Conservation (phyloP, 2,113 vertebrate genomes). For the Himantopus leucocephalus region DNA sequence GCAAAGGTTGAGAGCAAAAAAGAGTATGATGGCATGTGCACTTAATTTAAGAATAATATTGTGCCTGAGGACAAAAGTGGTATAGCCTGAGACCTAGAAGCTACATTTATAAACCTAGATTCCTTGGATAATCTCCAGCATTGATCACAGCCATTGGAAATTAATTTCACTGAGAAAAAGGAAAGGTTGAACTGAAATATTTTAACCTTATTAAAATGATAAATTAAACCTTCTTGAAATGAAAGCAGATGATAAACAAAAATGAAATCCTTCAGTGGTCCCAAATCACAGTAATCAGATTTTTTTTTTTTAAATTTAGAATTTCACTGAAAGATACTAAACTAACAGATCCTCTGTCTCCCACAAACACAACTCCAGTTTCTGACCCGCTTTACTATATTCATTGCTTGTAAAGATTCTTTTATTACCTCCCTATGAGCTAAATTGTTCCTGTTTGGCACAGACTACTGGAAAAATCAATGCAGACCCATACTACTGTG, state of each 20-base stretch:
- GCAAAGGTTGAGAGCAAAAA: not conserved
- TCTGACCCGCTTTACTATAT: not conserved
- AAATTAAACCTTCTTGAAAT: not conserved
- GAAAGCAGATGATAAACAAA: not conserved
- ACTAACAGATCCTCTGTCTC: not conserved
- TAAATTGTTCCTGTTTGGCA: slow-evolving; percentile 63
- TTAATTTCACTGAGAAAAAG: not conserved
- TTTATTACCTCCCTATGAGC: slow-evolving; percentile 40
- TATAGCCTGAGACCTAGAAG: not conserved
- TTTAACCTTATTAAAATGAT: not conserved
- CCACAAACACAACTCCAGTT: not conserved
- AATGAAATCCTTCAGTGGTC: not conserved
- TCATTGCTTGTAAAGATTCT: slow-evolving; percentile 21
- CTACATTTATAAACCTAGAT: not conserved
- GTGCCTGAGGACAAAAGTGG: not conserved
- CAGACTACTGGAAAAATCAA: slow-evolving; percentile 60
- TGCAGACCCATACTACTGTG: not conserved
- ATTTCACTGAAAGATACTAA: not conserved
- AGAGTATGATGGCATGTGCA: not conserved
- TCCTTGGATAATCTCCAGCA: not conserved
- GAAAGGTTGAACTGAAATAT: not conserved
- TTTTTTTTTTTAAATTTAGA: not conserved
- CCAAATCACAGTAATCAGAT: not conserved
- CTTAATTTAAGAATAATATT: not conserved
- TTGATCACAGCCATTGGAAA: not conserved